Conservation (phyloP, 2,888 invertebrate genomes). For the Nomada fucata region DNA sequence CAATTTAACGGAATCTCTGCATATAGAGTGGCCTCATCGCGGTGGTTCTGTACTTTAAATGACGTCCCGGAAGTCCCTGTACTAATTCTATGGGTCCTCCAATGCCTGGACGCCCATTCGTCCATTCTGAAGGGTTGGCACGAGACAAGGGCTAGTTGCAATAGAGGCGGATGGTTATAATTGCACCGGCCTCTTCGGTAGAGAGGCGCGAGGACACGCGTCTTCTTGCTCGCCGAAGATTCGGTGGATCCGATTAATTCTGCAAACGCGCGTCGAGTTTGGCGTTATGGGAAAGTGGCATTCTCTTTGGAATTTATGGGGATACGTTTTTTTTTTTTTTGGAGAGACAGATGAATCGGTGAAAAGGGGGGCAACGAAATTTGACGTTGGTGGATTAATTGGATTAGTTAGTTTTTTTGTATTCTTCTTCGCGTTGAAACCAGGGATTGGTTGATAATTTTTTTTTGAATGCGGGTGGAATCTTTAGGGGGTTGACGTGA, state of each 20-base stretch:
- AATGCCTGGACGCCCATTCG: constrained; percentile 49
- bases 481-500: too few species aligned
- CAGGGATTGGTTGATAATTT: too few species aligned
- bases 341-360: too few species aligned
- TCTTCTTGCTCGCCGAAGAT: background rate
- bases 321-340: too few species aligned
- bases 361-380: too few species aligned
- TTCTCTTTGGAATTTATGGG: background rate
- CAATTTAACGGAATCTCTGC: constrained; percentile 80
- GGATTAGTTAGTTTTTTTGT: too few species aligned
- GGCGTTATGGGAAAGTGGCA: background rate
- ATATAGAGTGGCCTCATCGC: constrained; percentile 78
- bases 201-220: background rate
- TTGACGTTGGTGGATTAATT: too few species aligned
- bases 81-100: constrained; percentile 75
- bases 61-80: constrained; percentile 76
- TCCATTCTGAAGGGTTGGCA: constrained; percentile 46
- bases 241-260: constrained; percentile 41
- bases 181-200: constrained; percentile 31
- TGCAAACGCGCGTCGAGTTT: background rate
- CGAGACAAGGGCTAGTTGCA: constrained; percentile 58
- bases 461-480: too few species aligned
- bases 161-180: constrained; percentile 57
- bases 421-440: too few species aligned
- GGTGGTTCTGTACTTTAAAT: constrained; percentile 71